Evolutionary conservation across 1,140 invertebrate species (phyloP).

Genomic region (Nymphalis io): DNA sequence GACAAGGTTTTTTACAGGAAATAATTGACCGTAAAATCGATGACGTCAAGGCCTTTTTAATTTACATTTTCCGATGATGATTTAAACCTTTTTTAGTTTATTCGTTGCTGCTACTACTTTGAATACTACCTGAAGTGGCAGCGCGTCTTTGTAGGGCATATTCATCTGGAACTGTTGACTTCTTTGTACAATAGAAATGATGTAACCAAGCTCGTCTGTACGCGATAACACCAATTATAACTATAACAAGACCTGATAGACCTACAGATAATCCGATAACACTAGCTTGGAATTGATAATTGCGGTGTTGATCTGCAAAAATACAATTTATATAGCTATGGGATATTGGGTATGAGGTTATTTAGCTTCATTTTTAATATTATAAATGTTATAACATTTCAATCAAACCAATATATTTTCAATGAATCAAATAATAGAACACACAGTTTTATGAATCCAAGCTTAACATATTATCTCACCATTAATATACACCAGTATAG

Average conservation of each 20-base stretch:
- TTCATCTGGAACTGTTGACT: background rate
- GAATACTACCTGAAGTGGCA: background rate
- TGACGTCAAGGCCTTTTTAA: no score
- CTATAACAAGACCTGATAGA: constrained; percentile 35
- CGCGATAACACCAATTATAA: constrained; percentile 46
- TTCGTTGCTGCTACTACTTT: background rate
- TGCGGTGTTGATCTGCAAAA: background rate
- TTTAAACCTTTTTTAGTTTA: background rate
- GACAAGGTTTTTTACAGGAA: no score
- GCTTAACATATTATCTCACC: constrained; percentile 41
- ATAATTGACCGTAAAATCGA: no score
- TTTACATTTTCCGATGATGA: no score
- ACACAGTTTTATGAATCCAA: no score
- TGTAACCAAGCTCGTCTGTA: constrained; percentile 45
- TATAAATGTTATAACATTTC: no score
- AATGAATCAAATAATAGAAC: background rate
- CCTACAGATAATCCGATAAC: constrained; percentile 57
- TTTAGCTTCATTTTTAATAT: no score
- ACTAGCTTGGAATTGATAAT: constrained; percentile 45
- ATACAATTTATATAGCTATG: constrained; percentile 4
- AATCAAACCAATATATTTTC: no score
- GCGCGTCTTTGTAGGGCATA: background rate
- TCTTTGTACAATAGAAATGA: background rate
- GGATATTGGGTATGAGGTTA: no score
- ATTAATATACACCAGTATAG: constrained; percentile 36